Conservation (phyloP, 2,888 invertebrate species). For the Linnaemya vulpina region DNA sequence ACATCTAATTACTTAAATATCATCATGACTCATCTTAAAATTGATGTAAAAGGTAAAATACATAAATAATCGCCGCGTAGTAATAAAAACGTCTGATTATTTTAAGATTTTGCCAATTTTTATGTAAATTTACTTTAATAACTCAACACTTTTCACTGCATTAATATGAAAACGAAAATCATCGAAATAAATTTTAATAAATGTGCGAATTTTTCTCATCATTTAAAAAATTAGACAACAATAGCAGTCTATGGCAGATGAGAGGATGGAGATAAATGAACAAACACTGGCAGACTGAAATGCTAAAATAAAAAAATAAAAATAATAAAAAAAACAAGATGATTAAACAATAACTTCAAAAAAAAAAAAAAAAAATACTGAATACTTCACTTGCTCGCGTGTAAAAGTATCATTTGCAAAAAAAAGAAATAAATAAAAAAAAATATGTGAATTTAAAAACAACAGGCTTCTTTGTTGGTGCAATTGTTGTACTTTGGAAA, state of each 20-base stretch:
- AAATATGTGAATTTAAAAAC: constrained; percentile 2
- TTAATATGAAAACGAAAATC: constrained; percentile 42
- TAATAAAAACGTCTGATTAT: constrained; percentile 29
- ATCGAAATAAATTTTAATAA: constrained; percentile 65
- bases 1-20: neutral
- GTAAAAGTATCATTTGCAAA: constrained; percentile 61
- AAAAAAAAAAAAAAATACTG: neutral
- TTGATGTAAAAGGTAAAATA: neutral
- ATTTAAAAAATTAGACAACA: constrained; percentile 64
- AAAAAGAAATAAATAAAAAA: too few relatives aligned
- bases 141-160: constrained; percentile 64
- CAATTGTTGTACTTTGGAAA: constrained; percentile 8
- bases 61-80: neutral
- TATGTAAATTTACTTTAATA: constrained; percentile 58
- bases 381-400: constrained; percentile 54
- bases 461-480: constrained; percentile 25
- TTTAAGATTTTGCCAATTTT: constrained; percentile 38
- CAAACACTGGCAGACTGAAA: constrained; percentile 20
- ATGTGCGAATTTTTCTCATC: constrained; percentile 70
- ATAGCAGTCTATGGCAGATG: constrained; percentile 33
- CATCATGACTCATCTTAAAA: constrained; percentile 39
- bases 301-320: constrained; percentile 35
- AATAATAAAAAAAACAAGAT: too few relatives aligned
- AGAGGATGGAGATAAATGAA: constrained; percentile 19
- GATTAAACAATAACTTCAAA: constrained; percentile 5